Evolutionary conservation across 2,888 invertebrate genomes (phyloP).

Genomic region (Gortyna flavago): DNA sequence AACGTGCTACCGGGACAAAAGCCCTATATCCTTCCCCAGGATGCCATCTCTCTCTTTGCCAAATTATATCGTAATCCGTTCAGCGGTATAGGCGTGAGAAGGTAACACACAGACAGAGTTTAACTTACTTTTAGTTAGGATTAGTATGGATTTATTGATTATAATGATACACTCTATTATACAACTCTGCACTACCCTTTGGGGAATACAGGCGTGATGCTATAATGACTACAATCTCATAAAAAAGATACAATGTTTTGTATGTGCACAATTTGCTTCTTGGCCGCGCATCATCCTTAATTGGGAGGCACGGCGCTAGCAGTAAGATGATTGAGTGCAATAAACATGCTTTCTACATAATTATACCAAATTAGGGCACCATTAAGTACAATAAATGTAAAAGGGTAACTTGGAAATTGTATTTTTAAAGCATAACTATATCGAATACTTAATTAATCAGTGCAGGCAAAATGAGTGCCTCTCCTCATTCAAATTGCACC

Average conservation of each 20-base stretch:
- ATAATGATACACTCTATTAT: background rate
- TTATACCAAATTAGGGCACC: background rate
- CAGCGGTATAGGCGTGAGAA: no score
- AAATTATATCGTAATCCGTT: no score
- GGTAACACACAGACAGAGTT: no score
- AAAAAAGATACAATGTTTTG: background rate
- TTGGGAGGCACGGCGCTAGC: background rate
- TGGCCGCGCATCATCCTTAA: background rate
- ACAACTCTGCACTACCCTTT: background rate
- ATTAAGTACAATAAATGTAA: background rate
- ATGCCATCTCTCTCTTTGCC: no score
- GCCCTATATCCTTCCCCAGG: background rate
- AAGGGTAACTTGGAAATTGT: no score
- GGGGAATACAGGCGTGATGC: background rate
- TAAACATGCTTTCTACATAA: background rate
- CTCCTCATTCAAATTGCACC: background rate
- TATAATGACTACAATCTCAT: background rate
- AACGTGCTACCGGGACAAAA: no score
- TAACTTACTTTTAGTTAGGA: no score
- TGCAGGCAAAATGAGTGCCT: no score
- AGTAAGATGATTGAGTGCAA: background rate
- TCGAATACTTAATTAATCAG: no score
- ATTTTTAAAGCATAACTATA: no score
- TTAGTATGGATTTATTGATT: background rate
- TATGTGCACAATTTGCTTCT: background rate